Evolutionary conservation across 2,113 vertebrate genomes (phyloP).

Genomic region (Cichladusa arquata): DNA sequence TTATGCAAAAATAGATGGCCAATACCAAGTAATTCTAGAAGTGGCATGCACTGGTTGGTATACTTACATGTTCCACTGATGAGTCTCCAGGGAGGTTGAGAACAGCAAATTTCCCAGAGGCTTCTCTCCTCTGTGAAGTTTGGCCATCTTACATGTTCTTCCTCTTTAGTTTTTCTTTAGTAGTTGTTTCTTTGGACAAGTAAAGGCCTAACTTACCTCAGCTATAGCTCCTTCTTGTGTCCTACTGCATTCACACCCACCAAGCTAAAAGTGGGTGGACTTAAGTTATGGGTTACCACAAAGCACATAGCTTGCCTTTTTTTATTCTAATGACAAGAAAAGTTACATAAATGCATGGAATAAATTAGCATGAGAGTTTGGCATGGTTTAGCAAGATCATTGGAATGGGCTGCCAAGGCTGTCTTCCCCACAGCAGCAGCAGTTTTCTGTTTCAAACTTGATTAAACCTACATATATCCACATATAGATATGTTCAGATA

Average conservation of each 20-base stretch:
- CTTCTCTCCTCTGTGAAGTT: not conserved
- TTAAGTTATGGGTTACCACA: not conserved
- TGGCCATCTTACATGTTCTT: not conserved
- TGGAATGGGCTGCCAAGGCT: not conserved
- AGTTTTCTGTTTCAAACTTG: not conserved
- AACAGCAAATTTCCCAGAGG: not conserved
- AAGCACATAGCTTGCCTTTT: not conserved
- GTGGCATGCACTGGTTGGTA: not conserved
- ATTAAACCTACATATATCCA: not conserved
- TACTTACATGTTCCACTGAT: not conserved
- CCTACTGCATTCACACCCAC: not conserved
- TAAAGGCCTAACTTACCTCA: not conserved
- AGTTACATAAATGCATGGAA: not conserved
- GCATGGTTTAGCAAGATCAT: not conserved
- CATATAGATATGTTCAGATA: not conserved
- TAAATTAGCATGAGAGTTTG: not conserved
- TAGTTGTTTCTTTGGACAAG: not conserved
- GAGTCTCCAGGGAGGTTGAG: not conserved
- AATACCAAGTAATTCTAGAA: not conserved
- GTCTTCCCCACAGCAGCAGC: not conserved
- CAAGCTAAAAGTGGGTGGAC: not conserved
- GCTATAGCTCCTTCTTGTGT: not conserved
- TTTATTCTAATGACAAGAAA: not conserved
- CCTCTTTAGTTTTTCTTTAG: not conserved
- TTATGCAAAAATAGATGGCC: not conserved